Conservation (phyloP, 2,113 vertebrate species). For the Osmerus eperlanus region DNA sequence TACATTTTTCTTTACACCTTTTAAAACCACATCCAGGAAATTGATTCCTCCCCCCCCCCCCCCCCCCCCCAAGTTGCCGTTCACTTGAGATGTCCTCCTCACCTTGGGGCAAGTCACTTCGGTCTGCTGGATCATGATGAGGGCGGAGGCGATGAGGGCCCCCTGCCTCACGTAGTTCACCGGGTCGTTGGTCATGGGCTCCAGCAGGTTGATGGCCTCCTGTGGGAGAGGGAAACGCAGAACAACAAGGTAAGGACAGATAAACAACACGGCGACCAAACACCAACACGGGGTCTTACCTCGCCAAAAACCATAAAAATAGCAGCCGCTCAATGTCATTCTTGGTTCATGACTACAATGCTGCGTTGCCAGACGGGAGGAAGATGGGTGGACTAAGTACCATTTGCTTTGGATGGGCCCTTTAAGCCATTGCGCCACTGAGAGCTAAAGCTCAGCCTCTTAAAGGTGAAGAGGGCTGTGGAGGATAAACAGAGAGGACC, state of each 20-base stretch:
- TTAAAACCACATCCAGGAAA: neutral
- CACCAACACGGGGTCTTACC: too few species aligned
- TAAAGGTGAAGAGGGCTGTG: neutral
- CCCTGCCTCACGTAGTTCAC: slow-evolving; percentile 98
- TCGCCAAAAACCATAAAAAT: too few species aligned
- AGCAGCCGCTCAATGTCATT: too few species aligned
- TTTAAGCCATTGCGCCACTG: neutral
- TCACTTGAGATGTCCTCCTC: slow-evolving; percentile 24
- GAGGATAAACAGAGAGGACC: neutral
- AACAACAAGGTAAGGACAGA: neutral
- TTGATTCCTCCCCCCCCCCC: neutral
- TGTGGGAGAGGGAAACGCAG: slow-evolving; percentile 46
- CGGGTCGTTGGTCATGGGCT: slow-evolving; percentile 98
- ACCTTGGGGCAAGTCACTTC: slow-evolving; percentile 98
- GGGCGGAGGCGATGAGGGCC: slow-evolving; percentile 92
- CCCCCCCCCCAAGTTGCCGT: too few species aligned
- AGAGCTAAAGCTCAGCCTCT: neutral
- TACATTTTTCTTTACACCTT: too few species aligned
- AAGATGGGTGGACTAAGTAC: neutral
- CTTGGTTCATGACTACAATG: too few species aligned
- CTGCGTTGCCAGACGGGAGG: too few species aligned
- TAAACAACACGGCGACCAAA: neutral
- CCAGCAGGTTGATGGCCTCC: slow-evolving; percentile 97
- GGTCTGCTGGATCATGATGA: slow-evolving; percentile 98
- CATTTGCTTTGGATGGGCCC: neutral